Base-by-base conservation (phyloP, 2,797 vertebrate species). In the Valencia hispanica region DNA sequence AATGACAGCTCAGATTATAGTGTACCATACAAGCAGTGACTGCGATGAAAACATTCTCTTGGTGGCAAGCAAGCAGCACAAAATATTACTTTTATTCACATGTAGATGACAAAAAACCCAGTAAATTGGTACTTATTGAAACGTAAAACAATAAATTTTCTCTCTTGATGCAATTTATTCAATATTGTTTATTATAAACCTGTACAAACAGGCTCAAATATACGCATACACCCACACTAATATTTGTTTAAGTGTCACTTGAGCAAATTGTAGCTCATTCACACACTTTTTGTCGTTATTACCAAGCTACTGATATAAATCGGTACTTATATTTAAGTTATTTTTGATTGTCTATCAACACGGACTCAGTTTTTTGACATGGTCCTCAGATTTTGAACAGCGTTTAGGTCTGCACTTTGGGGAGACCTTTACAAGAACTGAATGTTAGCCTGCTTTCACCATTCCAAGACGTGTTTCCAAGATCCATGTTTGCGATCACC, bases 1-100 rank as follows among this genome's bases (percentile, higher is more conserved):
- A 14, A 43, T 68, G 65, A 43, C 65, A 68, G 39, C 39, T 68
- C 39, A n/a, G 65, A 68, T 27, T 43, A 68, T n/a, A 68, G 39
- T 8, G 36, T 68, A 1, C 65, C 39, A n/a, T 7, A 15, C 65
- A 30, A 43, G 39, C 65, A n/a, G 65, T n/a, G 39, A 68, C 43
- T 43, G 11, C 4, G 41, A 41, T 41, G 12, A n/a, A 66, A 66
- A 66, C 65, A 68, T 43, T 68, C 14, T 43, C 39, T 43, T 27
- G 20, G 5, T 1, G 65, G 5, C n/a, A 66, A 43, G n/a, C 43
- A 68, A 68, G 65, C 65, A n/a, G 25, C 65, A 43, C 36, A 68
- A 68, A 41, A 43, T 43, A n/a, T n/a, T n/a, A n/a, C 5, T 68
- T 27, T 43, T 68, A 39, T 43, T 68, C 65, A 27, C 36, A n/a